phyloP scores from a whole-genome alignment of 64 coral and sea anemone genomes.

The Platygyra sinensis region DNA sequence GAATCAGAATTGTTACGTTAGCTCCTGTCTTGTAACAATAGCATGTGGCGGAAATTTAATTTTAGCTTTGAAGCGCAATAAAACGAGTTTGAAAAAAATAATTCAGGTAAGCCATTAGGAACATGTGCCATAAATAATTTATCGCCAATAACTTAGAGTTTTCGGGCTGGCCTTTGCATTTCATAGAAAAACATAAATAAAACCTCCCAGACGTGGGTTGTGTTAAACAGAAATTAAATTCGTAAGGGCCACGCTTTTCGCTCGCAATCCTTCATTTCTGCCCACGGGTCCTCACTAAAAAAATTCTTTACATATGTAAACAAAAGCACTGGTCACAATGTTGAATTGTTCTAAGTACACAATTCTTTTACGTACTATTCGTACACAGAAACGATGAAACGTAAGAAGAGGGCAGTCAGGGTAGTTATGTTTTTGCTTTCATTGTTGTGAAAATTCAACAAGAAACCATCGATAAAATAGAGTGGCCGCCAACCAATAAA shows the following conservation, averaged over 20 bases:
- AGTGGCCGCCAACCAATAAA: slow-evolving; percentile 1
- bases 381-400: neutral
- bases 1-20: neutral
- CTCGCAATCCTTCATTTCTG: neutral
- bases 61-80: neutral
- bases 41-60: neutral
- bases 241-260: neutral
- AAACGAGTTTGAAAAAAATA: neutral
- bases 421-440: slow-evolving; percentile 4
- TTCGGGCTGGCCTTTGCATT: neutral
- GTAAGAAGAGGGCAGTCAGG: neutral
- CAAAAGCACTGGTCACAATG: neutral
- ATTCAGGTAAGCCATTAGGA: neutral
- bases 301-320: too few species aligned
- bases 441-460: neutral
- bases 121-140: neutral
- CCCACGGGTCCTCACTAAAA: neutral
- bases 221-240: neutral
- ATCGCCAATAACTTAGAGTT: neutral
- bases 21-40: neutral
- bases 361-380: neutral
- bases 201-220: neutral
- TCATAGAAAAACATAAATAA: slow-evolving; percentile 3
- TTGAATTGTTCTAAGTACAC: neutral
- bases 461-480: slow-evolving; percentile 13